phyloP scores from a whole-genome alignment of 2,888 invertebrate genomes.

The Augiades crinisus region DNA sequence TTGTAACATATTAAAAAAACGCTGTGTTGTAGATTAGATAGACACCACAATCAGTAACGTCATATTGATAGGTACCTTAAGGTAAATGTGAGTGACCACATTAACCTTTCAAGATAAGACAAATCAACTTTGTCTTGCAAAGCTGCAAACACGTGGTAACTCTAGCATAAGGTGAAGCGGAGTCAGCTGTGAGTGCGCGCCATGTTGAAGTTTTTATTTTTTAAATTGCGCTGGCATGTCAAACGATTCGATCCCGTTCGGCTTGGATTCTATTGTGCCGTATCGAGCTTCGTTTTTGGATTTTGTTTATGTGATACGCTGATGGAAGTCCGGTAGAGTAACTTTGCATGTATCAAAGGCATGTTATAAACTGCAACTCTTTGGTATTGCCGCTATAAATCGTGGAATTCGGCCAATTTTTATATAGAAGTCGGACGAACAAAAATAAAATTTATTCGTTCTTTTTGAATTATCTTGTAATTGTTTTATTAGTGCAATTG shows the following conservation, averaged over 20 bases:
- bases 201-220: conserved; percentile 65
- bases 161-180: conserved; percentile 61
- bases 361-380: neutral
- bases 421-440: too few relatives aligned
- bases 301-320: conserved; percentile 31
- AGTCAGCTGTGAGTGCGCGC: conserved; percentile 67
- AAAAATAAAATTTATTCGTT: too few relatives aligned
- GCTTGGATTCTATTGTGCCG: conserved; percentile 34
- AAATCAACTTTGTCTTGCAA: neutral
- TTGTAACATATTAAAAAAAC: too few relatives aligned
- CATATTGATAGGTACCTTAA: too few relatives aligned
- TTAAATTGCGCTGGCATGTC: conserved; percentile 48
- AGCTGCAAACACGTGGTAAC: neutral
- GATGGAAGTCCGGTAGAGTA: neutral
- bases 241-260: conserved; percentile 37
- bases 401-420: too few relatives aligned
- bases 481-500: too few relatives aligned
- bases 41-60: too few relatives aligned
- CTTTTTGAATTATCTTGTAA: too few relatives aligned
- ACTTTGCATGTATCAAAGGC: neutral
- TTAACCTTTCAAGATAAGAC: too few relatives aligned
- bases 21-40: too few relatives aligned
- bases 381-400: neutral
- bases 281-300: conserved; percentile 26
- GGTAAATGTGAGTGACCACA: too few relatives aligned